Evolutionary conservation across 2,888 invertebrate genomes (phyloP).

Genomic region (Colletes collaris): DNA sequence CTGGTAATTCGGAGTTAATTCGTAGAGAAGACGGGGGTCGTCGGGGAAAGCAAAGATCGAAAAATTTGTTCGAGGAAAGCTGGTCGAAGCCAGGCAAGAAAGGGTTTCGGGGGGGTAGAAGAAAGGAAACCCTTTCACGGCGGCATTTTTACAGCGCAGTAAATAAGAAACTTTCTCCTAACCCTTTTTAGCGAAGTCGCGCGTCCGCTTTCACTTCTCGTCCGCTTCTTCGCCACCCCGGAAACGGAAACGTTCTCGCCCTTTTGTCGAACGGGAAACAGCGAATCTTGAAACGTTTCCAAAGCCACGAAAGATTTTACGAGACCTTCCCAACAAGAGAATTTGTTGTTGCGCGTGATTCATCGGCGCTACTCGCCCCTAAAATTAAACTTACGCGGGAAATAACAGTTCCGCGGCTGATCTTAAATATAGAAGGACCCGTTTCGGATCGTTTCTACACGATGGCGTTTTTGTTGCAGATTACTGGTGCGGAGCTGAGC

Average conservation of each 20-base stretch:
- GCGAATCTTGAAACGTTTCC: conserved; percentile 17
- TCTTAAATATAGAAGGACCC: conserved; percentile 20
- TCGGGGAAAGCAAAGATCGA: conserved; percentile 21
- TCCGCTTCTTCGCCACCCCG: conserved; percentile 4
- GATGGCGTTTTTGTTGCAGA: conserved; percentile 39
- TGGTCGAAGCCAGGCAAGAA: conserved; percentile 15
- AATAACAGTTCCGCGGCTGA: conserved; percentile 3
- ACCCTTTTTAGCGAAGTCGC: conserved; percentile 75
- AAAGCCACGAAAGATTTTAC: conserved; percentile 30
- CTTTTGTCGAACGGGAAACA: conserved; percentile 9
- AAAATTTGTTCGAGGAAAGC: conserved; percentile 3
- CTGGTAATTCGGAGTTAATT: background rate
- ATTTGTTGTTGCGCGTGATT: conserved; percentile 50
- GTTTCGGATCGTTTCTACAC: conserved; percentile 8
- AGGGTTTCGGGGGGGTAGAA: conserved; percentile 23
- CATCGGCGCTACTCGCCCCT: conserved; percentile 8
- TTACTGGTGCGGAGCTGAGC: conserved; percentile 51
- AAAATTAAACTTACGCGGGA: conserved; percentile 40
- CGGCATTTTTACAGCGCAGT: conserved; percentile 78
- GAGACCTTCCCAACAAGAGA: conserved; percentile 30
- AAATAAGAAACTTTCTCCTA: conserved; percentile 81
- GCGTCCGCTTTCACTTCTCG: conserved; percentile 58
- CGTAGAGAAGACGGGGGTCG: too few relatives aligned
- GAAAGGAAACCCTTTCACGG: conserved; percentile 52
- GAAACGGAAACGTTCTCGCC: conserved; percentile 6